These are phyloP conservation scores for Nothocercus julius DNA, from an alignment of 2,113 vertebrate genomes.

Conservation along the genomic window DNA sequence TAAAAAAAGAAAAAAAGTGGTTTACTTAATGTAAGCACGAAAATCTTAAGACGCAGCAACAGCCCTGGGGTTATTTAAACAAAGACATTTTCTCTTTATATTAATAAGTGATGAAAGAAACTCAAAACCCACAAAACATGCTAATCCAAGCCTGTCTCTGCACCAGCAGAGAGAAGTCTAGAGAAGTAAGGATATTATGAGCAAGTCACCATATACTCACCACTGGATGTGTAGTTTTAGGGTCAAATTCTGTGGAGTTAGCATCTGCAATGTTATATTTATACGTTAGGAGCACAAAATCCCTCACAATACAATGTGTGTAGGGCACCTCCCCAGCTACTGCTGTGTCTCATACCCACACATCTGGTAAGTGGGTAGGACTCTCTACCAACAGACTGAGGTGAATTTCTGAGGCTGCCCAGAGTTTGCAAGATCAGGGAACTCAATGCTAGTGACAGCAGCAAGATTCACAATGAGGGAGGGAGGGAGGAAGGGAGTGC, in stretches of 20 bases:
- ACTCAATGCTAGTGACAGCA: background rate
- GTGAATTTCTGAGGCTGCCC: background rate
- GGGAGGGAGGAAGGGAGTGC: background rate
- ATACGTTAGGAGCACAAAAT: background rate
- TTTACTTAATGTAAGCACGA: background rate
- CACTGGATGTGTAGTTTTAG: slow-evolving; percentile 90
- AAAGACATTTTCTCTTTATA: background rate
- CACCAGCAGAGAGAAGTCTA: background rate
- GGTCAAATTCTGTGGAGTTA: slow-evolving; percentile 95
- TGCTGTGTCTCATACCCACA: rapidly evolving
- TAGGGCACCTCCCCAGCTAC: background rate
- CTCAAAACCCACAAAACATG: background rate
- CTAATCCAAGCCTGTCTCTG: background rate
- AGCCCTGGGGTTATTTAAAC: background rate
- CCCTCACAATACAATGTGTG: rapidly evolving
- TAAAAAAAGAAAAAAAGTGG: background rate
- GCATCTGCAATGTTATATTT: slow-evolving; percentile 81
- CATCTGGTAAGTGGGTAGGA: background rate
- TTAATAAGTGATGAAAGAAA: background rate
- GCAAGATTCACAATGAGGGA: background rate
- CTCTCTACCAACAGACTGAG: background rate
- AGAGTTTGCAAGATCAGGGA: background rate
- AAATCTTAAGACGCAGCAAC: background rate
- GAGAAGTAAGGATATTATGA: background rate
- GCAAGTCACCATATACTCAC: slow-evolving; percentile 75